Evolutionary conservation across 2,888 invertebrate species (phyloP).

Genomic region (Cactoblastis cactorum): DNA sequence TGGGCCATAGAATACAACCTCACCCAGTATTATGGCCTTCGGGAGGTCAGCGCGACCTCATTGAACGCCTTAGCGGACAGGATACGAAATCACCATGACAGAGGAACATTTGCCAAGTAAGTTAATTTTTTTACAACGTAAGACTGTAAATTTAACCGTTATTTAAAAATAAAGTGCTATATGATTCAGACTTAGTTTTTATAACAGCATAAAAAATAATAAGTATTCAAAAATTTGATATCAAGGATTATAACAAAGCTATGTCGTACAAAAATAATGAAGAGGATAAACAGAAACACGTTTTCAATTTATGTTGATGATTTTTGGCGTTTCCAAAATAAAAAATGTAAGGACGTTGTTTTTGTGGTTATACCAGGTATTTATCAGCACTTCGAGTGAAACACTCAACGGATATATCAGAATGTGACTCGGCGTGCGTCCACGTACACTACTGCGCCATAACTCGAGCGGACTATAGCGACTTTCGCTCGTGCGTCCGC

Average conservation of each 20-base stretch:
- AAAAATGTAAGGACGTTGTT: too few relatives aligned
- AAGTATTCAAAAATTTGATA: too few relatives aligned
- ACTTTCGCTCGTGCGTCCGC: conserved; percentile 89
- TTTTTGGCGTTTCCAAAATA: too few relatives aligned
- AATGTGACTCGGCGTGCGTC: conserved; percentile 87
- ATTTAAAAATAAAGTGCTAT: background rate
- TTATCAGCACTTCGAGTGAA: conserved; percentile 86
- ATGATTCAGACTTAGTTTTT: background rate
- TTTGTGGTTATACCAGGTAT: conserved; percentile 74
- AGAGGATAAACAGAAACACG: too few relatives aligned
- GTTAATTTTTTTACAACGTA: too few relatives aligned
- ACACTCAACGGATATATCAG: conserved; percentile 69
- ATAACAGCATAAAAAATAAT: too few relatives aligned
- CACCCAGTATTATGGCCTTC: conserved; percentile 89
- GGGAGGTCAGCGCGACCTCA: conserved; percentile 86
- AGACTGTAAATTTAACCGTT: background rate
- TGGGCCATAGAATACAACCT: conserved; percentile 94
- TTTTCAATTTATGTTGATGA: too few relatives aligned
- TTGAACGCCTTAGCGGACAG: conserved; percentile 89
- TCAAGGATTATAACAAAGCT: too few relatives aligned
- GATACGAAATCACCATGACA: conserved; percentile 85
- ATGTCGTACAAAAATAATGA: too few relatives aligned
- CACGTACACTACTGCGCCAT: conserved; percentile 93
- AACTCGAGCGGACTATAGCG: conserved; percentile 88
- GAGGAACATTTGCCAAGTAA: conserved; percentile 86